Percentiles rank a stretch among this genome's conserved stretches.
These are phyloP conservation scores for Haemorhous mexicanus DNA, from an alignment of 2,113 vertebrate genomes.

Conservation along the genomic window DNA sequence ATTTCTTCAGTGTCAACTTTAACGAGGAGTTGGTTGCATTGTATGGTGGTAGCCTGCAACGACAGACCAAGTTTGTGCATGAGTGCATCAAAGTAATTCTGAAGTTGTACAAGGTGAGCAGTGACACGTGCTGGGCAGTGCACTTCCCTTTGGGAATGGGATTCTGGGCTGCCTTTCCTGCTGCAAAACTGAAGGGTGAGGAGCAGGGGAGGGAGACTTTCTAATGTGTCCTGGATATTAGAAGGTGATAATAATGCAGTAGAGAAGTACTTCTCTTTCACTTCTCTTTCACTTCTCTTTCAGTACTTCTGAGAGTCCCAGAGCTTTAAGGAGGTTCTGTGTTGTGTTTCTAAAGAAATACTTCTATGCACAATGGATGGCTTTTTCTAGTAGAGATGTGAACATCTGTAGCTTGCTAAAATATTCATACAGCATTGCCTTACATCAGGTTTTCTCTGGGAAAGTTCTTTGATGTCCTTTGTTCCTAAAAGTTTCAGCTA, in stretches of 20 bases:
- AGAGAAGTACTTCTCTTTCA: neutral
- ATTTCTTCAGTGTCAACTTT: slow-evolving; percentile 96
- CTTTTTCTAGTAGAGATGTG: neutral
- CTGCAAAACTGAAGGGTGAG: neutral
- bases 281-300: neutral
- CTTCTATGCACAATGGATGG: neutral
- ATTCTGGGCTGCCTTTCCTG: neutral
- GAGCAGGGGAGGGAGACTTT: neutral
- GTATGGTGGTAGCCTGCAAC: slow-evolving; percentile 90
- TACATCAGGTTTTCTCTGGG: neutral
- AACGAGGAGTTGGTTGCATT: slow-evolving; percentile 96
- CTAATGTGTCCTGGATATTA: neutral
- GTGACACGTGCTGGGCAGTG: neutral
- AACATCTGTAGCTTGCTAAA: neutral
- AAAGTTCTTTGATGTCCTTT: neutral
- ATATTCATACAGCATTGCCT: neutral
- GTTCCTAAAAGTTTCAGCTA: neutral
- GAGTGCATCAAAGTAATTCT: slow-evolving; percentile 94
- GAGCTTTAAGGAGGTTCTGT: neutral
- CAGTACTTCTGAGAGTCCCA: neutral
- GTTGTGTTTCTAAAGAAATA: neutral
- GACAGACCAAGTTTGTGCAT: slow-evolving; percentile 92
- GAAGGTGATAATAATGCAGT: neutral
- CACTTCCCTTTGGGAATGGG: neutral
- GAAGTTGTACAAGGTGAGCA: slow-evolving; percentile 88